Percentiles rank a stretch among this genome's conserved stretches.
These are phyloP conservation scores for Paradisaea rubra DNA, from an alignment of 2,113 vertebrate species.

Conservation along the genomic window DNA sequence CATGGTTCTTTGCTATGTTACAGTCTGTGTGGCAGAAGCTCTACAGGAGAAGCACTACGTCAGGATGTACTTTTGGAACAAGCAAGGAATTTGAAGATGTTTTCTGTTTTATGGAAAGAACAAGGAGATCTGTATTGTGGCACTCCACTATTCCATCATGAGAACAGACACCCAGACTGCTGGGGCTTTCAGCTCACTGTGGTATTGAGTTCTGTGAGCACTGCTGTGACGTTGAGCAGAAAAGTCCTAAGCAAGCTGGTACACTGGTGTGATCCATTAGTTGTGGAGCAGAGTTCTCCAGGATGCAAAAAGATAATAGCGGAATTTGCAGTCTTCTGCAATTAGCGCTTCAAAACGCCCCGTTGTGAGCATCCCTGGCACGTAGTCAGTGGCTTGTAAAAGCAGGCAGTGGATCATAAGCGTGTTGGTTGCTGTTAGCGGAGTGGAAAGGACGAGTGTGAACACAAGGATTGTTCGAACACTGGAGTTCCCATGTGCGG, in stretches of 20 bases:
- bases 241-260: not conserved
- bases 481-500: fast-evolving
- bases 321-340: not conserved
- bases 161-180: not conserved
- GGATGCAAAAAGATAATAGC: not conserved
- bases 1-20: no score
- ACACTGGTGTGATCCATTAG: not conserved
- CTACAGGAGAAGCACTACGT: not conserved
- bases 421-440: not conserved
- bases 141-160: not conserved
- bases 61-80: not conserved
- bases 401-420: not conserved
- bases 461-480: not conserved
- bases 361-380: not conserved
- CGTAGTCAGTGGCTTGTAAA: not conserved
- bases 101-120: not conserved
- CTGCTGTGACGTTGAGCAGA: not conserved
- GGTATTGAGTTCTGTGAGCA: not conserved
- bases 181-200: not conserved
- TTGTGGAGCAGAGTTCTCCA: not conserved
- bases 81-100: not conserved
- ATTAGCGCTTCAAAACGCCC: not conserved
- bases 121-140: not conserved
- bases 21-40: not conserved
- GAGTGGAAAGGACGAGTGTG: not conserved